A percentile compares a stretch with the other conserved stretches of the same genome.
Evolutionary conservation across 2,888 invertebrate species (phyloP).

Genomic region (Pammene aurita): DNA sequence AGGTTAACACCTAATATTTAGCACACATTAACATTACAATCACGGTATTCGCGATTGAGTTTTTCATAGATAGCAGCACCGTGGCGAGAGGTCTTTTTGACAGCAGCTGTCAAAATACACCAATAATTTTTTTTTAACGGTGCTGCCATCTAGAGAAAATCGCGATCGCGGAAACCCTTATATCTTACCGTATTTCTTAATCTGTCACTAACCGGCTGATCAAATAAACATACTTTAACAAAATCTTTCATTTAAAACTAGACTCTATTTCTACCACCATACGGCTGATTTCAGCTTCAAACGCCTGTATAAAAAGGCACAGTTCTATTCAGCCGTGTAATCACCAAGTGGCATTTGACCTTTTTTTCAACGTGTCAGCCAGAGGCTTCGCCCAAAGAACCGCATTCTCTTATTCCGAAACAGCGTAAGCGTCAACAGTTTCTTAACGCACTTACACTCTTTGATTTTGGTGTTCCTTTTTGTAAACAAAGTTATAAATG

Average conservation of each 20-base stretch:
- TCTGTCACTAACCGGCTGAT: slow-evolving; percentile 6
- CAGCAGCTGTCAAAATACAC: too few relatives aligned
- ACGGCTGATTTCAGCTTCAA: slow-evolving; percentile 17
- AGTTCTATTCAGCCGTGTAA: slow-evolving; percentile 40
- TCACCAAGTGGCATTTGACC: slow-evolving; percentile 41
- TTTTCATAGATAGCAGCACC: too few relatives aligned
- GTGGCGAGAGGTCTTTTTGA: too few relatives aligned
- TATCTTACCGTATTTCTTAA: not conserved
- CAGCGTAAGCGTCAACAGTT: slow-evolving; percentile 3
- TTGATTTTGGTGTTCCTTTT: not conserved
- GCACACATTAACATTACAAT: not conserved
- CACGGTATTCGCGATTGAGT: too few relatives aligned
- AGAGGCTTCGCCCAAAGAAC: slow-evolving; percentile 31
- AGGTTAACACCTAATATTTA: too few relatives aligned
- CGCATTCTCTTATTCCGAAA: not conserved
- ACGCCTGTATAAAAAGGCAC: slow-evolving; percentile 23
- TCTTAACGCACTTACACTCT: slow-evolving; percentile 8
- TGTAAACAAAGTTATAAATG: slow-evolving; percentile 15
- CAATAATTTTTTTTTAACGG: too few relatives aligned
- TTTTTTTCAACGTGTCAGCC: slow-evolving; percentile 39
- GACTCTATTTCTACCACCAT: not conserved
- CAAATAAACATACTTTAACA: slow-evolving; percentile 2
- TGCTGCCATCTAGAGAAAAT: too few relatives aligned
- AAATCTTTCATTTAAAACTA: not conserved
- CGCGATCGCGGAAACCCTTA: too few relatives aligned